Evolutionary conservation across 2,113 vertebrate genomes (phyloP).

Genomic region (Cyprinodon variegatus): DNA sequence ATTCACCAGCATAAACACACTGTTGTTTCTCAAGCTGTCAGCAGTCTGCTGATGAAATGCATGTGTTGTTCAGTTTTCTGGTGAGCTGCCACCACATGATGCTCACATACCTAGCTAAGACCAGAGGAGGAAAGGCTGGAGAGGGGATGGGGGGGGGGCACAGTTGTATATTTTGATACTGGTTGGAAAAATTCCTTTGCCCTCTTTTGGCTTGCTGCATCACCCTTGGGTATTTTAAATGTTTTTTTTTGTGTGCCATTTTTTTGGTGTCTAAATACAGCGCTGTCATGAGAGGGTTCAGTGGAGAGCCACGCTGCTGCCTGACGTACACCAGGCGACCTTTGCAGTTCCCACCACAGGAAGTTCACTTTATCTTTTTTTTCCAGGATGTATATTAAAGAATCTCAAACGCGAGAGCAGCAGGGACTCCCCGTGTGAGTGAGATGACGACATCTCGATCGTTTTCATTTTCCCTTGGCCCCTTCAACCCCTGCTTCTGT

Average conservation of each 20-base stretch:
- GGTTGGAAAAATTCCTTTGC: conserved; percentile 46
- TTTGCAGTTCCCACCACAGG: conserved; percentile 45
- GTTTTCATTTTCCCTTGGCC: conserved; percentile 28
- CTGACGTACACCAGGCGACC: background rate
- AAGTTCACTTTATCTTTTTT: conserved; percentile 30
- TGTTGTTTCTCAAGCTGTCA: conserved; percentile 62
- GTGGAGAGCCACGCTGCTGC: conserved; percentile 21
- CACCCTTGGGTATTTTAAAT: conserved; percentile 24
- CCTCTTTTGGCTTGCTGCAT: conserved; percentile 41
- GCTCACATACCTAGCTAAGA: conserved; percentile 35
- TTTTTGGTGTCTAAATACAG: conserved; percentile 24
- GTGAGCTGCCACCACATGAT: conserved; percentile 30
- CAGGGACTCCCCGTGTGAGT: conserved; percentile 55
- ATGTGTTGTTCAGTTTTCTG: conserved; percentile 28
- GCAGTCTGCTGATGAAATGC: conserved; percentile 29
- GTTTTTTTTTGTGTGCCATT: conserved; percentile 46
- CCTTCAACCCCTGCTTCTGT: conserved; percentile 9
- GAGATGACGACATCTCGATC: conserved; percentile 61
- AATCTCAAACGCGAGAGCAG: conserved; percentile 44
- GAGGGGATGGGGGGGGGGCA: background rate
- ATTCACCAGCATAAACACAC: conserved; percentile 8
- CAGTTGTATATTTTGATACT: conserved; percentile 61
- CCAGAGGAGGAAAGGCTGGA: background rate
- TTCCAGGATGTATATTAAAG: conserved; percentile 62
- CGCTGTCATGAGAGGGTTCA: conserved; percentile 51